phyloP scores from a whole-genome alignment of 2,888 invertebrate genomes.

The Phragmatobia fuliginosa region DNA sequence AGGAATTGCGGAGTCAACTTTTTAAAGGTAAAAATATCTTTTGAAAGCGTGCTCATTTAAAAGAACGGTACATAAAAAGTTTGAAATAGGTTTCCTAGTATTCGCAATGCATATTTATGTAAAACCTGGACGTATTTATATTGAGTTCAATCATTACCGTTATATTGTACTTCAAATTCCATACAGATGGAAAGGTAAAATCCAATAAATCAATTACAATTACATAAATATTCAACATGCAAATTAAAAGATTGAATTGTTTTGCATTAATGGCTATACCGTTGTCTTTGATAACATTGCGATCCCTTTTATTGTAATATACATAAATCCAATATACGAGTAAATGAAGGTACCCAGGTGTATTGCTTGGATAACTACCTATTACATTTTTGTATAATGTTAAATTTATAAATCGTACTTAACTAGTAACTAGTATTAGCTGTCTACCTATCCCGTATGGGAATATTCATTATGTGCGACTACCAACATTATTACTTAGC shows the following conservation, averaged over 20 bases:
- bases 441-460: neutral
- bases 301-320: neutral
- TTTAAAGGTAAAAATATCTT: slow-evolving; percentile 55
- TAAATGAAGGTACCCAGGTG: no score
- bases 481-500: neutral
- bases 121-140: slow-evolving; percentile 18
- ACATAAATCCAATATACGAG: neutral
- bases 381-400: neutral
- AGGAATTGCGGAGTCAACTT: slow-evolving; percentile 56
- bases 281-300: slow-evolving; percentile 1
- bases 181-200: slow-evolving; percentile 20
- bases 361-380: neutral
- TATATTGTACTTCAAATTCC: slow-evolving; percentile 16
- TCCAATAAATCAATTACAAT: slow-evolving; percentile 28
- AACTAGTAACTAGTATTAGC: neutral
- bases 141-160: slow-evolving; percentile 20
- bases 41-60: slow-evolving; percentile 39
- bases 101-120: slow-evolving; percentile 12
- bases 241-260: slow-evolving; percentile 30
- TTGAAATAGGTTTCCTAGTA: slow-evolving; percentile 35
- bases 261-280: slow-evolving; percentile 27
- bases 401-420: neutral
- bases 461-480: neutral
- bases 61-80: slow-evolving; percentile 43
- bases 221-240: slow-evolving; percentile 25